A percentile compares a stretch with the other conserved stretches of the same genome.
Conservation (phyloP, 2,113 vertebrate genomes). For the Tricholaema leucomelas region DNA sequence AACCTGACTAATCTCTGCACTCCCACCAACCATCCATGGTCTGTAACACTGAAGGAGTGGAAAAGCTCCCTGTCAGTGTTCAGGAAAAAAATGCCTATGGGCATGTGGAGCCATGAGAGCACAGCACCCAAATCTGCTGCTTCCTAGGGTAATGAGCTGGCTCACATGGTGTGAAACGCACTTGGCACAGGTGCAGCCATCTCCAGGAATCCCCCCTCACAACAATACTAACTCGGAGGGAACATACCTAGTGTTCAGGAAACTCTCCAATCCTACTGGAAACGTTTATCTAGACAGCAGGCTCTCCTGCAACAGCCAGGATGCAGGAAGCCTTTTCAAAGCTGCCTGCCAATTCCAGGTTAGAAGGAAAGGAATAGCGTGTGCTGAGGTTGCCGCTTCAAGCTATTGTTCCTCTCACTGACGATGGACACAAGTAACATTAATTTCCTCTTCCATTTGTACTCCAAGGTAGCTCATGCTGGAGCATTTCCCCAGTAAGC, state of each 20-base stretch:
- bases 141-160: background rate
- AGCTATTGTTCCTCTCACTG: background rate
- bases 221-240: background rate
- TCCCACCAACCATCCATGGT: background rate
- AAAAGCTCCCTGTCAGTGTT: background rate
- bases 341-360: background rate
- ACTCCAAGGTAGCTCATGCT: background rate
- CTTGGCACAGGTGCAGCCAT: background rate
- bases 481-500: background rate
- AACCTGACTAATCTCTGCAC: background rate
- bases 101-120: accelerated
- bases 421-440: background rate
- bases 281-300: background rate
- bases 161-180: accelerated
- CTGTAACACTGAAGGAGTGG: accelerated
- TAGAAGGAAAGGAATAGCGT: background rate
- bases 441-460: background rate
- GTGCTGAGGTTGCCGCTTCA: background rate
- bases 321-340: background rate
- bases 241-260: background rate
- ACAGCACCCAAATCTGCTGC: accelerated
- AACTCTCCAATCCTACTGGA: background rate
- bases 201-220: background rate
- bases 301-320: background rate
- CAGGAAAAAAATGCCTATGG: background rate